phyloP scores from a whole-genome alignment of 2,888 invertebrate species.

The Autographa gamma region DNA sequence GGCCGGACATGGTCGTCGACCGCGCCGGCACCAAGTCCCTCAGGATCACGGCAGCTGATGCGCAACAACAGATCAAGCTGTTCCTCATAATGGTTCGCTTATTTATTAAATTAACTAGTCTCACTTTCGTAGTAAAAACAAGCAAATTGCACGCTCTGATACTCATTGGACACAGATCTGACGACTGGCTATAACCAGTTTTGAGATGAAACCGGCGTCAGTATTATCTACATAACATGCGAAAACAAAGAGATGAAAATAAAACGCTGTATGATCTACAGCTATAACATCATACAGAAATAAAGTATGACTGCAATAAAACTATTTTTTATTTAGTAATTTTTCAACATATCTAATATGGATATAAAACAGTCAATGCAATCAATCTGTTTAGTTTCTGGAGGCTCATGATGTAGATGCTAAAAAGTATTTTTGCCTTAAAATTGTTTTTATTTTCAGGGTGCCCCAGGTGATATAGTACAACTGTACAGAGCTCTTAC shows the following conservation, averaged over 20 bases:
- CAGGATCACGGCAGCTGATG: slow-evolving; percentile 95
- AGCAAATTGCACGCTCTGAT: neutral
- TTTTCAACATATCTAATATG: no score
- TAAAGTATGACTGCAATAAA: no score
- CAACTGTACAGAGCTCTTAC: slow-evolving; percentile 77
- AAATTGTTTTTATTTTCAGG: slow-evolving; percentile 64
- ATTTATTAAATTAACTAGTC: neutral
- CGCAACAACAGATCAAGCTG: slow-evolving; percentile 94
- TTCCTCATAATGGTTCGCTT: slow-evolving; percentile 94
- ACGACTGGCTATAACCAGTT: neutral
- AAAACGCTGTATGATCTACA: no score
- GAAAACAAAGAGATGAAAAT: no score
- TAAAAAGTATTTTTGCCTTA: neutral
- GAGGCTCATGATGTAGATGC: no score
- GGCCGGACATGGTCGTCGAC: slow-evolving; percentile 97
- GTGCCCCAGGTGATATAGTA: slow-evolving; percentile 79
- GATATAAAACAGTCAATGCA: no score
- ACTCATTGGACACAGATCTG: neutral
- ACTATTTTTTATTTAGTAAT: no score
- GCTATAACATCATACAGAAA: no score
- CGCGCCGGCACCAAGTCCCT: slow-evolving; percentile 96
- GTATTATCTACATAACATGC: no score
- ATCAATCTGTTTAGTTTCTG: no score
- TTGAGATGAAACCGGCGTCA: neutral
- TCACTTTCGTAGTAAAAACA: neutral